A percentile compares a stretch with the other conserved stretches of the same genome.
Conservation (phyloP, 35 echinoderm and acorn worm species). For the Ophioderma brevispina region DNA sequence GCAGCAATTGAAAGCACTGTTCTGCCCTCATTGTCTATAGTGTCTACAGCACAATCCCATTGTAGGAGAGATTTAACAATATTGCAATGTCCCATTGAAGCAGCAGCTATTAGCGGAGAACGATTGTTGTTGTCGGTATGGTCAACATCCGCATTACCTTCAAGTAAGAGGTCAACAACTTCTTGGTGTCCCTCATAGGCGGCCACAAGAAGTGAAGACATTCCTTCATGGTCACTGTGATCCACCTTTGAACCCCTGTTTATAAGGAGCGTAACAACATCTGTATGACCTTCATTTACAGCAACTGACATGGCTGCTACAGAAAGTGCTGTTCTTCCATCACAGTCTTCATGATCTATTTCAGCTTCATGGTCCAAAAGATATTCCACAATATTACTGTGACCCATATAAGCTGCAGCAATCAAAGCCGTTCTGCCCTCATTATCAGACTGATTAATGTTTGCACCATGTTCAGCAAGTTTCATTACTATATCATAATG, state of each 20-base stretch:
- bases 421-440: slow-evolving; percentile 96
- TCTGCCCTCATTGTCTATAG: slow-evolving; percentile 94
- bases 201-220: slow-evolving; percentile 94
- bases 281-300: slow-evolving; percentile 87
- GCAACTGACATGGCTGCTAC: slow-evolving; percentile 98
- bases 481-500: slow-evolving; percentile 96
- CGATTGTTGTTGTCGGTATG: slow-evolving; percentile 91
- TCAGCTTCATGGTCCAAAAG: slow-evolving; percentile 83
- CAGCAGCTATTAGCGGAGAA: slow-evolving; percentile 90
- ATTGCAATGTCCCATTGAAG: slow-evolving; percentile 88
- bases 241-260: slow-evolving; percentile 85
- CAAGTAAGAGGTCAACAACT: slow-evolving; percentile 90
- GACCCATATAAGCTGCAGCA: slow-evolving; percentile 98
- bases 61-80: slow-evolving; percentile 85
- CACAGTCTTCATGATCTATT: slow-evolving; percentile 90
- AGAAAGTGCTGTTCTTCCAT: slow-evolving; percentile 91
- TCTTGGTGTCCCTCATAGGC: slow-evolving; percentile 89
- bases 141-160: slow-evolving; percentile 94
- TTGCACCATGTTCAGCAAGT: slow-evolving; percentile 86
- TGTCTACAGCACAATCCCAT: slow-evolving; percentile 91
- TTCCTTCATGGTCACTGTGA: slow-evolving; percentile 98
- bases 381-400: slow-evolving; percentile 81
- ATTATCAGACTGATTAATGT: slow-evolving; percentile 90
- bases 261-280: slow-evolving; percentile 81
- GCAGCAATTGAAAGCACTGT: slow-evolving; percentile 96